Conservation (phyloP, 2,888 invertebrate species). For the Habrosyne pyritoides region DNA sequence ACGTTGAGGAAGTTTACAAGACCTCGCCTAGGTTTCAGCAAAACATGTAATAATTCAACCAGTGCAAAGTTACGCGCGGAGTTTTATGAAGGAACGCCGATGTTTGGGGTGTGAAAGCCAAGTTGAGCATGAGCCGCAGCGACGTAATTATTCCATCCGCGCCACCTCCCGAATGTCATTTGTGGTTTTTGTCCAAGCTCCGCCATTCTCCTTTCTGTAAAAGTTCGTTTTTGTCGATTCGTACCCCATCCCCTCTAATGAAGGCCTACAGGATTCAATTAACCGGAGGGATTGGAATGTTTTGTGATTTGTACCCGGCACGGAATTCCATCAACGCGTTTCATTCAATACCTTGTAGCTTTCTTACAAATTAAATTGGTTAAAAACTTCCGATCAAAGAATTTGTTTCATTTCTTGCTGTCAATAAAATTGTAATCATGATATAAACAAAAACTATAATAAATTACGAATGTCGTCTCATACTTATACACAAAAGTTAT, state of each 20-base stretch:
- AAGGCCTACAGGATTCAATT: conserved; percentile 81
- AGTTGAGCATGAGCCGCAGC: conserved; percentile 56
- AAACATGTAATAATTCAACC: conserved; percentile 70
- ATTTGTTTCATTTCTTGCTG: conserved; percentile 24
- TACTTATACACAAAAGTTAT: too few species aligned
- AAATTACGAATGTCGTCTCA: too few species aligned
- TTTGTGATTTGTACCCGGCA: conserved; percentile 74
- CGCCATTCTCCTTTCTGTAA: conserved; percentile 62
- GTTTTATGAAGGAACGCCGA: conserved; percentile 61
- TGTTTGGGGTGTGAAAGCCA: conserved; percentile 64
- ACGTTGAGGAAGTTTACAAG: conserved; percentile 58
- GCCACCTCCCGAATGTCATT: conserved; percentile 69
- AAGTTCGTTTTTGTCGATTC: conserved; percentile 73
- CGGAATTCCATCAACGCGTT: conserved; percentile 70
- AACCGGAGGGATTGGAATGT: conserved; percentile 76
- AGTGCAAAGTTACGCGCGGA: conserved; percentile 56
- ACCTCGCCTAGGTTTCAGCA: conserved; percentile 63
- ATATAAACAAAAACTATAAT: background rate
- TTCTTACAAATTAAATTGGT: conserved; percentile 54
- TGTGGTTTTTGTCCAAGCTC: conserved; percentile 73
- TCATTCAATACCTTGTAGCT: conserved; percentile 57
- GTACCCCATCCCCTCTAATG: conserved; percentile 67
- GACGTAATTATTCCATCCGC: conserved; percentile 71
- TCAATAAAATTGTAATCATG: background rate
- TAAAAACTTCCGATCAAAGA: conserved; percentile 42